Base-by-base conservation (phyloP, 2,888 invertebrate species). In the Lochmaea crataegi region DNA sequence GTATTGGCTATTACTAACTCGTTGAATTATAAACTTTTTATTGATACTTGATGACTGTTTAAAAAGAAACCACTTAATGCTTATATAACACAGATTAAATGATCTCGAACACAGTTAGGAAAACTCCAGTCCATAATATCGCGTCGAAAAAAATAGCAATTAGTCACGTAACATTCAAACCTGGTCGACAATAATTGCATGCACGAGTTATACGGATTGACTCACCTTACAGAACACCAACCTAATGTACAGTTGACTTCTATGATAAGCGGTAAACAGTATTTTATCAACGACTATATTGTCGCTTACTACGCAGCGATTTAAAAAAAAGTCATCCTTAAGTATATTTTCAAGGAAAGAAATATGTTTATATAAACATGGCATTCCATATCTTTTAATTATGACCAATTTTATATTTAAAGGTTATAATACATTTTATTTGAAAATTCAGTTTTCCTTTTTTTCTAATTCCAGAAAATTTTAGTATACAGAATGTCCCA, bases 221-320 rank as follows among this genome's bases (percentile, higher is more conserved):
- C 12, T 45, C 42, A 45, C 42, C 12, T 45, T 45, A 12, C 2
- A 45, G 42, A 45, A 45, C 42, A 45, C 12, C 42, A 45, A 45
- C 42, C 12, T 45, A 45, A 45, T 45, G 11, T 38, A 14, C 18
- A 60, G 38, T 26, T 38, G 38, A 22, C 14, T 60, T 32, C 60
- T 60, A 60, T 7, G 26, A 22, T 60, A 60, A 60, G 38, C 18
- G 5, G 38, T 32, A 14, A 38, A 60, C 14, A 32, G 38, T 60
- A 38, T 60, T 32, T 60, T 60, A 32, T 60, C 7, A 60, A 32
- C 60, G 60, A 60, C 38, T 22, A 14, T 18, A 32, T 14, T 16
- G 14, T 60, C 18, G 60, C 18, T 38, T 60, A 14, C 60, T 60
- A 60, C 2, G 26, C 58, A n/a, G 38, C 14, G 18, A 60, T 22